Evolutionary conservation across 2,113 vertebrate genomes (phyloP).

Genomic region (Melierax canorus): DNA sequence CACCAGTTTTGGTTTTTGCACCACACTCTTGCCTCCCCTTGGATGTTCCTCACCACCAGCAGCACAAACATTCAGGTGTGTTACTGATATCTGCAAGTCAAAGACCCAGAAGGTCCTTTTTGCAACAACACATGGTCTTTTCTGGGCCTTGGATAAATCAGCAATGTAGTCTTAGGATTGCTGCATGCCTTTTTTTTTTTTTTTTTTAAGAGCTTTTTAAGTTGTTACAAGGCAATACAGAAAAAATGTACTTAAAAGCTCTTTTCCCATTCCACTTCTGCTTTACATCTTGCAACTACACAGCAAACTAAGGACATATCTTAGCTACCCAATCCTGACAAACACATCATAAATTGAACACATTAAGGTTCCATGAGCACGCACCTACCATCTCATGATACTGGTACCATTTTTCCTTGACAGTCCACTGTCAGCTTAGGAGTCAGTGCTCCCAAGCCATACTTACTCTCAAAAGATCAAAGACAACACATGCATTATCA

Average conservation of each 20-base stretch:
- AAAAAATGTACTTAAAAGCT: background rate
- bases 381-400: background rate
- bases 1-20: background rate
- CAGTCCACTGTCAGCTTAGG: background rate
- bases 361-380: background rate
- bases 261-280: background rate
- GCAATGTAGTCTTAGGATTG: fast-evolving
- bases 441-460: background rate
- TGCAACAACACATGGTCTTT: background rate
- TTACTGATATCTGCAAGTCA: background rate
- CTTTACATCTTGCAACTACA: background rate
- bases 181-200: background rate
- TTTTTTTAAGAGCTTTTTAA: no score
- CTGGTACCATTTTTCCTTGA: background rate
- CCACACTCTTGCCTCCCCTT: background rate
- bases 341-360: background rate
- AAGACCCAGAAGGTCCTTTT: background rate
- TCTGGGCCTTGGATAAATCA: background rate
- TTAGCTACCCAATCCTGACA: background rate
- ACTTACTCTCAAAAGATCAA: background rate
- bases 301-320: background rate
- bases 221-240: background rate
- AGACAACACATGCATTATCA: background rate
- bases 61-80: background rate
- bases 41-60: background rate